phyloP scores from a whole-genome alignment of 2,888 invertebrate species.

The Bellardia pandia region DNA sequence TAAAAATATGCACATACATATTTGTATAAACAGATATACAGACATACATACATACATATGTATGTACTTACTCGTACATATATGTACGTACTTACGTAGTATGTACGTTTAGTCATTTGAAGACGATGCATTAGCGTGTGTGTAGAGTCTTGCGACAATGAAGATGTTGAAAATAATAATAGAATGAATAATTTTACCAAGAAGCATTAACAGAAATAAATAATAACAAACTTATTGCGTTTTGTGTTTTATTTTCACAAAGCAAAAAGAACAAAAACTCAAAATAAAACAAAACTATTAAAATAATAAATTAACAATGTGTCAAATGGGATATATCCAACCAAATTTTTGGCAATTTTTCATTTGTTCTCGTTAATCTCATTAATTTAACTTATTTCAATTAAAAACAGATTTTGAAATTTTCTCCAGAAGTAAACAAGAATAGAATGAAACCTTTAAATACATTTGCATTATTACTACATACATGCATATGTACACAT shows the following conservation, averaged over 20 bases:
- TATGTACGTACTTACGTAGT: background rate
- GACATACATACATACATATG: background rate
- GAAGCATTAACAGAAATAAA: background rate
- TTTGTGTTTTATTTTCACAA: constrained; percentile 2
- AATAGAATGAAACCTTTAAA: too few species aligned
- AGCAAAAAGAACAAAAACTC: background rate
- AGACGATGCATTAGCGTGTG: background rate
- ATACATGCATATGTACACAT: too few species aligned
- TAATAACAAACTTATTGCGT: background rate
- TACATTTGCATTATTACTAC: too few species aligned
- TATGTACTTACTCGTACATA: background rate
- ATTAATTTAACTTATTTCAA: background rate
- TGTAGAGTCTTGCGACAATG: background rate
- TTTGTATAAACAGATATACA: background rate
- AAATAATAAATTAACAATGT: background rate
- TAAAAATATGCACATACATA: background rate
- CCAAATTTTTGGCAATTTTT: background rate
- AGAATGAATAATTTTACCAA: constrained; percentile 6
- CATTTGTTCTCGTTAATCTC: background rate
- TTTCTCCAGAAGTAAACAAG: too few species aligned
- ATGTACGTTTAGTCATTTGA: background rate
- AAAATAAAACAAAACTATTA: background rate
- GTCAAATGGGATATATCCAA: background rate
- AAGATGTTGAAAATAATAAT: constrained; percentile 8
- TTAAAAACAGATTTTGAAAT: background rate